phyloP scores from a whole-genome alignment of 37 sponge, comb jelly and placozoan species.

The Ephydatia muelleri region DNA sequence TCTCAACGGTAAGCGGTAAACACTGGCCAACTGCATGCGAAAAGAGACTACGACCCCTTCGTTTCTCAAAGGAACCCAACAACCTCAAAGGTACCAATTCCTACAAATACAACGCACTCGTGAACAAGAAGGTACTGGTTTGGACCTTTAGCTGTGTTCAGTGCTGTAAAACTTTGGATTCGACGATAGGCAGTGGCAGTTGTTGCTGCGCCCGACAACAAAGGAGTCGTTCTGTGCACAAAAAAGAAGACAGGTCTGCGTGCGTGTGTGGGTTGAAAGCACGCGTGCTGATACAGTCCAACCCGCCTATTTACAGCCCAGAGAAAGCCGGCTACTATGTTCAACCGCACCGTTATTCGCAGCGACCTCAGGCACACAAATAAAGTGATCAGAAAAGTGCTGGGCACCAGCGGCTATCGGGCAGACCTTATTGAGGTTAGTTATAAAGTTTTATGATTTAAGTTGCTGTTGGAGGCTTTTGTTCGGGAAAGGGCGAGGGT shows the following conservation, averaged over 20 bases:
- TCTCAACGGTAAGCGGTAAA: conserved; percentile 44
- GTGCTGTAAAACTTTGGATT: not conserved
- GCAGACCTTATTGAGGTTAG: conserved; percentile 69
- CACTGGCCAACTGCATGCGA: not conserved
- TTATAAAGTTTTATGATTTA: not conserved
- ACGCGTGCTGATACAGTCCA: not conserved
- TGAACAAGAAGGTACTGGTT: conserved; percentile 47
- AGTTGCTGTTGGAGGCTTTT: conserved; percentile 5
- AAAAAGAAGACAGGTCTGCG: conserved; percentile 11
- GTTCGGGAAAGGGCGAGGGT: conserved; percentile 22
- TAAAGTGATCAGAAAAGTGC: conserved; percentile 47
- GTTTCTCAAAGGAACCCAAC: conserved; percentile 58
- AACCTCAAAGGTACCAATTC: conserved; percentile 59
- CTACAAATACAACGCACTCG: conserved; percentile 70
- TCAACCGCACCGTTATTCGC: conserved; percentile 1
- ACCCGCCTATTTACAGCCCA: too few species aligned
- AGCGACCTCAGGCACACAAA: conserved; percentile 52
- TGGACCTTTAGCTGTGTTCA: not conserved
- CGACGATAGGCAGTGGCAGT: conserved; percentile 51
- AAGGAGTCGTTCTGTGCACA: conserved; percentile 53
- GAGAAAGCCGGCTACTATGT: conserved; percentile 32
- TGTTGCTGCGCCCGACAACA: conserved; percentile 28
- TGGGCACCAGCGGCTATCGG: conserved; percentile 63
- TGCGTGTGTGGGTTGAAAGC: not conserved
- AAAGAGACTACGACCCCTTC: not conserved